Evolutionary conservation across 1,140 invertebrate genomes (phyloP), one percentile per base, ranked within the genome.

Genomic region (Oreohelix idahoensis): DNA sequence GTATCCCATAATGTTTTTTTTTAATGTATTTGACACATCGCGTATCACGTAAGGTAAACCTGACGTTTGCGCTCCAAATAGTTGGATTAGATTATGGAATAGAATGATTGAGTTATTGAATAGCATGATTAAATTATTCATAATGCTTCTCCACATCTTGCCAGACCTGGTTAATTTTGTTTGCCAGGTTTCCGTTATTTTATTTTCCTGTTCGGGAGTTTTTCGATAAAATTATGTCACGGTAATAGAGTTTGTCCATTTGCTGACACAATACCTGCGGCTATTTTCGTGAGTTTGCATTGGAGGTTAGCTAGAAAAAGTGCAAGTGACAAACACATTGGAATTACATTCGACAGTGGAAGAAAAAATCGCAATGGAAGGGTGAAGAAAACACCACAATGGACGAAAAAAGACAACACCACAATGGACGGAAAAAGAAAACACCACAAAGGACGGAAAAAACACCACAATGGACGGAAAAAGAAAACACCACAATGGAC

Each of bases 211-310:
- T 35, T 66, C 10, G n/a, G 63, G 29, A 15, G 8, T 32, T 29
- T 66, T 32, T 32, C 53, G 13, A n/a, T n/a, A 23, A 58, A 58
- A n/a, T 58, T n/a, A 58, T n/a, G 13, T n/a, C 26, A 5, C 53
- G 26, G 53, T 58, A 58, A 58, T 58, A 58, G 53, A n/a, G 26
- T 58, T 58, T n/a, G 26, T 58, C 53, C 53, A 58, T 58, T 58
- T 58, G 53, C 10, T 58, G 8, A 58, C 8, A 58, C 53, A 58
- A 58, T 58, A 58, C 53, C 53, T 58, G 26, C 53, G 53, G 53
- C 53, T 58, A n/a, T 58, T 58, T 58, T 58, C 53, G 53, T 58
- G 53, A n/a, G 26, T n/a, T 58, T 58, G 53, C 53, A 58, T 58
- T 49, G n/a, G n/a, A n/a, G n/a, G n/a, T n/a, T n/a, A n/a, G n/a